Evolutionary conservation across 2,113 vertebrate species (phyloP).

Genomic region (Halichoeres trimaculatus): DNA sequence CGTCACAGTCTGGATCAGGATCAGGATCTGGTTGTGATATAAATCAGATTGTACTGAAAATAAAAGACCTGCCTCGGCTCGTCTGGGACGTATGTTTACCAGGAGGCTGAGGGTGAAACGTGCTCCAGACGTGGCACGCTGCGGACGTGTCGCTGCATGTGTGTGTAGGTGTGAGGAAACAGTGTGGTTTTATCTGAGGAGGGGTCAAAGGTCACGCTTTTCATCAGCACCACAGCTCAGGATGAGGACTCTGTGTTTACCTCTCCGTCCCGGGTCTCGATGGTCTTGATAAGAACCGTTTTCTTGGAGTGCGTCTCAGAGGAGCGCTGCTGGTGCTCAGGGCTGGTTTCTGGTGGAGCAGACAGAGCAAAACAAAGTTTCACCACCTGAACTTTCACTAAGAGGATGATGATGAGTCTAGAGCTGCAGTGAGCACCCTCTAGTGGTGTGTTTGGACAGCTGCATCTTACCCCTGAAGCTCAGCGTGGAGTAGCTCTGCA

Average conservation of each 20-base stretch:
- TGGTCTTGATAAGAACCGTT: conserved; percentile 96
- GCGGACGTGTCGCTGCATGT: conserved; percentile 11
- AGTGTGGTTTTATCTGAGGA: too few relatives aligned
- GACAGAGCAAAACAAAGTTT: too few relatives aligned
- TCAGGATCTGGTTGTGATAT: too few relatives aligned
- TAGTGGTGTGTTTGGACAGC: conserved; percentile 43
- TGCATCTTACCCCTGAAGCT: conserved; percentile 89
- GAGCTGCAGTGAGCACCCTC: not conserved
- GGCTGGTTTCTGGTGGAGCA: conserved; percentile 90
- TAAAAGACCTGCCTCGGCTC: conserved; percentile 9
- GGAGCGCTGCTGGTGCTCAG: conserved; percentile 85
- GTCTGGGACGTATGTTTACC: not conserved
- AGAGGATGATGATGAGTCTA: too few relatives aligned
- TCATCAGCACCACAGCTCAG: too few relatives aligned
- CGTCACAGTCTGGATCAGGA: too few relatives aligned
- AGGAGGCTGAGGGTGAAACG: not conserved
- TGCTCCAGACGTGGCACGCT: not conserved
- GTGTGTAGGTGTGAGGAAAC: conserved; percentile 5
- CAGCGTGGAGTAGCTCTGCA: conserved; percentile 89
- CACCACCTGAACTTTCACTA: too few relatives aligned
- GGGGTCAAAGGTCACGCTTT: too few relatives aligned
- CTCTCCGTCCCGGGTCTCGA: conserved; percentile 94
- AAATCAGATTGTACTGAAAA: not conserved
- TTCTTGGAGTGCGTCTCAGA: conserved; percentile 95
- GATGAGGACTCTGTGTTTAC: too few relatives aligned